Base-by-base conservation (phyloP, 2,888 invertebrate species). In the Noctua janthe region DNA sequence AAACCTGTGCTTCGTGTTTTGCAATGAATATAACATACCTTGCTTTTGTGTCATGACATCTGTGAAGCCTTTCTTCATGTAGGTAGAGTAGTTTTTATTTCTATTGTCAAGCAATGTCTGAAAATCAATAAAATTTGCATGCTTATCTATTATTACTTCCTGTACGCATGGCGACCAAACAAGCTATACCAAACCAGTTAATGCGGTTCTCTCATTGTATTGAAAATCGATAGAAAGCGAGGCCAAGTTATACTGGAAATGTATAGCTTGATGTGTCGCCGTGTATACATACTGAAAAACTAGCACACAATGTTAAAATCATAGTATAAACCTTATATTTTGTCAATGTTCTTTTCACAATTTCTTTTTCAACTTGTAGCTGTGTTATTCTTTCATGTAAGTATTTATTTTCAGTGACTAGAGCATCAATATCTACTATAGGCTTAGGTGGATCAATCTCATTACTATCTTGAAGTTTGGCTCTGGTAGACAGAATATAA, bases 321-420 rank as follows among this genome's bases (percentile, higher is more conserved):
- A 76, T 51, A 56, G 3, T 66, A 20, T 11, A 72, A 49, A 98
- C 98, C 97, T 98, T 98, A 88, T 98, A 98, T 93, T 98, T 98
- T 71, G 97, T 97, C 66, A 98, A 95, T 51, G 98, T 98, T 90
- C 98, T 98, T 91, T 98, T 98, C 0, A 98, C 97, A 79, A 98
- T 97, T 90, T 98, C 98, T 89, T 98, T 98, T 93, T 99, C 99
- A 90, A 98, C 98, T 91, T 98, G 97, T 81, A 98, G 97, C 92
- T 98, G 98, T 86, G 98, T 98, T 71, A 99, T 95, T 91, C 98
- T 97, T 91, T 99, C 99, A 94, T 98, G 98, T 74, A 99, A 97
- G 95, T 98, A 98, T 97, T 98, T 98, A 94, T 99, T 99, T 94
- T 99, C 99, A 93, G 98, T 98, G 70, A 98, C 96, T 67, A 99